Evolutionary conservation across 2,888 invertebrate genomes (phyloP).

Genomic region (Lepidocyrtoides sp.): DNA sequence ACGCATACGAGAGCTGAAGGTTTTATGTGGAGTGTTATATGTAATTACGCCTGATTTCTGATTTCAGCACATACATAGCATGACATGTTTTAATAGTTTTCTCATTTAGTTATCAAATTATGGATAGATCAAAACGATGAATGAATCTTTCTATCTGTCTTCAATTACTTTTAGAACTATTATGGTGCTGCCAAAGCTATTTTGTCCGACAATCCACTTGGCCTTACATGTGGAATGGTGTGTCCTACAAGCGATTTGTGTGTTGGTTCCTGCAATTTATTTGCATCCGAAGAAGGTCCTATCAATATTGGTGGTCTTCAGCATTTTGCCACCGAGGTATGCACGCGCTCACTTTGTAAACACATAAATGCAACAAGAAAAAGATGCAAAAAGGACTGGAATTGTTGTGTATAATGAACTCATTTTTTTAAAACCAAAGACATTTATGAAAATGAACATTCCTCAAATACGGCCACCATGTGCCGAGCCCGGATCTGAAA

Average conservation of each 20-base stretch:
- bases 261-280: slow-evolving; percentile 98
- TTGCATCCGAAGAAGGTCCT: slow-evolving; percentile 98
- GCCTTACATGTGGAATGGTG: slow-evolving; percentile 98
- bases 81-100: too few relatives aligned
- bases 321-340: slow-evolving; percentile 98
- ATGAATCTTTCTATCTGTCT: too few relatives aligned
- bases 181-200: slow-evolving; percentile 99
- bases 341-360: too few relatives aligned
- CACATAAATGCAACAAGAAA: too few relatives aligned
- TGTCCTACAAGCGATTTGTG: slow-evolving; percentile 96
- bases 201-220: slow-evolving; percentile 98
- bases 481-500: slow-evolving; percentile 86
- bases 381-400: too few relatives aligned
- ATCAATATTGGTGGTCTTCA: slow-evolving; percentile 99
- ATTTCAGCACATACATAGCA: not conserved
- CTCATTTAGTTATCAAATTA: too few relatives aligned
- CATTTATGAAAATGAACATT: slow-evolving; percentile 97
- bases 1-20: too few relatives aligned
- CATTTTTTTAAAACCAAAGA: slow-evolving; percentile 88
- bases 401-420: too few relatives aligned
- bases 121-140: too few relatives aligned
- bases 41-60: too few relatives aligned
- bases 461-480: slow-evolving; percentile 94
- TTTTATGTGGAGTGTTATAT: too few relatives aligned
- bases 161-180: too few relatives aligned